Evolutionary conservation across 2,797 vertebrate genomes (phyloP).

Genomic region (Phrynocephalus guinanensis): DNA sequence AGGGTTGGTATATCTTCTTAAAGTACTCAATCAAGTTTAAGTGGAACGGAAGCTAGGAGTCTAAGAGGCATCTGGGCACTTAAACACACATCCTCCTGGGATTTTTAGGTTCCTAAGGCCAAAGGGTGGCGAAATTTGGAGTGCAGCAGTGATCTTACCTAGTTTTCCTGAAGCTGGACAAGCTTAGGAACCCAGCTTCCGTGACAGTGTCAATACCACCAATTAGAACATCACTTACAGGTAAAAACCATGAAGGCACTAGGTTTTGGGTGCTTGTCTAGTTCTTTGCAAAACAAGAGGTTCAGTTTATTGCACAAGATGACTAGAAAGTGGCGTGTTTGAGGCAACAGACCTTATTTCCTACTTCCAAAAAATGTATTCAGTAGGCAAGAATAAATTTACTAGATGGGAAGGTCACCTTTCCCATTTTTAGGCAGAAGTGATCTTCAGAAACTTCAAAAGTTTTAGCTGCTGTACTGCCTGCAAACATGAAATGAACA

Average conservation of each 20-base stretch:
- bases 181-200: too few species aligned
- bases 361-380: constrained; percentile 31
- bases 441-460: constrained; percentile 13
- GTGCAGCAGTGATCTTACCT: too few species aligned
- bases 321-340: neutral
- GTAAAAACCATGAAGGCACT: neutral
- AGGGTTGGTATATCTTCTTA: too few species aligned
- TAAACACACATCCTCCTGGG: too few species aligned
- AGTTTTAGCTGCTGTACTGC: constrained; percentile 20
- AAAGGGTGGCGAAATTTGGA: too few species aligned
- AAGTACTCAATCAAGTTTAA: too few species aligned
- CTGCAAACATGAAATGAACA: constrained; percentile 27
- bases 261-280: neutral
- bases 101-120: too few species aligned
- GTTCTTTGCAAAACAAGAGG: neutral
- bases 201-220: neutral
- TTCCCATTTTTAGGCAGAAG: constrained; percentile 27
- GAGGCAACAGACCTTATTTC: constrained; percentile 11
- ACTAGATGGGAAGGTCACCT: constrained; percentile 17
- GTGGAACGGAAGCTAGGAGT: too few species aligned
- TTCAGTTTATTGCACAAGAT: neutral
- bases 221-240: neutral
- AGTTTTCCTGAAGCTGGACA: too few species aligned
- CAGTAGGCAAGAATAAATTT: constrained; percentile 1
- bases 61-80: too few species aligned